phyloP scores from a whole-genome alignment of 2,888 invertebrate genomes.

The Anorthoa munda region DNA sequence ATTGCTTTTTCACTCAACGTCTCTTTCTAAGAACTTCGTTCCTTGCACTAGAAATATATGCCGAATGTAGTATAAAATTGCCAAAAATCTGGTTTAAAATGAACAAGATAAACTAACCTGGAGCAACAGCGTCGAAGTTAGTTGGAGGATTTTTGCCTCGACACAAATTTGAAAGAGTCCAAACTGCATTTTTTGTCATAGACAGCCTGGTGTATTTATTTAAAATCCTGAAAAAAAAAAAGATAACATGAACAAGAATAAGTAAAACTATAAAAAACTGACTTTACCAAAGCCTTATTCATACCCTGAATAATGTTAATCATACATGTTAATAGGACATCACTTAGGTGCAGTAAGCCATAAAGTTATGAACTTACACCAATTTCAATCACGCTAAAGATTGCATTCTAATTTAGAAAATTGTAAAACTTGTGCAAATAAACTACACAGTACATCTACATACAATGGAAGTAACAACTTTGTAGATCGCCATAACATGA shows the following conservation, averaged over 20 bases:
- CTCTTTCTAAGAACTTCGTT: no score
- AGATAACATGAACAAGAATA: background rate
- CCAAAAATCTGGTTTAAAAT: no score
- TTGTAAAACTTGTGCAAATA: no score
- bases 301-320: background rate
- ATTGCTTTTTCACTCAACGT: no score
- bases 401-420: no score
- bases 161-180: constrained; percentile 99
- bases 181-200: constrained; percentile 99
- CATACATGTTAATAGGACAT: background rate
- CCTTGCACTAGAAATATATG: no score
- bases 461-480: no score
- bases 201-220: constrained; percentile 95
- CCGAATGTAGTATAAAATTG: no score
- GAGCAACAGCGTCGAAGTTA: constrained; percentile 95
- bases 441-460: no score
- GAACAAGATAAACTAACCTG: constrained; percentile 77
- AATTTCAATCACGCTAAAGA: background rate
- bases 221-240: constrained; percentile 92
- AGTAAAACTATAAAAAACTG: background rate
- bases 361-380: background rate
- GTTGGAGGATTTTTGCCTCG: constrained; percentile 99
- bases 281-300: background rate
- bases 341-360: background rate
- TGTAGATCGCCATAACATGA: no score